Conservation (phyloP, 2,888 invertebrate genomes). For the Allolobophora icterica region DNA sequence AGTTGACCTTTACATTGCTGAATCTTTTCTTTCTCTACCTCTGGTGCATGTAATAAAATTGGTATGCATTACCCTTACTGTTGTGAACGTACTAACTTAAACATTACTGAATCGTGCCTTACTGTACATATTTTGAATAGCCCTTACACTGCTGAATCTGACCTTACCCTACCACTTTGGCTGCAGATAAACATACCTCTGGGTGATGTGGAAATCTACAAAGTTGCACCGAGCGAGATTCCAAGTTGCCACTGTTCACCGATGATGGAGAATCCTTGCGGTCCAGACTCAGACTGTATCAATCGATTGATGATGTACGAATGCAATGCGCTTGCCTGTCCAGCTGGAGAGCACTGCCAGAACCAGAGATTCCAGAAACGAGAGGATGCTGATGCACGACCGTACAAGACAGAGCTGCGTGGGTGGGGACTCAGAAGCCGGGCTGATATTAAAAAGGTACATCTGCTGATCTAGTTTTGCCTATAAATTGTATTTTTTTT, state of each 20-base stretch:
- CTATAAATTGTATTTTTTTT: not conserved
- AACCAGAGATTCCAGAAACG: conserved; percentile 87
- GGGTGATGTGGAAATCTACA: conserved; percentile 66
- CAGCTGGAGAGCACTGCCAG: conserved; percentile 76
- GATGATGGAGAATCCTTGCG: conserved; percentile 77
- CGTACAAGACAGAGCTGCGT: conserved; percentile 74
- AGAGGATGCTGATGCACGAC: conserved; percentile 74
- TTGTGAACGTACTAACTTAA: not conserved
- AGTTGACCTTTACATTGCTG: not conserved
- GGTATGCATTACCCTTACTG: not conserved
- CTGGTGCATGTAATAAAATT: not conserved
- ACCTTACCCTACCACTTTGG: not conserved
- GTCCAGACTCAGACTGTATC: conserved; percentile 81
- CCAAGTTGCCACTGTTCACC: conserved; percentile 80
- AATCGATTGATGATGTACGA: conserved; percentile 75
- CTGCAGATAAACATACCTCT: conserved; percentile 58
- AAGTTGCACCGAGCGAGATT: conserved; percentile 67
- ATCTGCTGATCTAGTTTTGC: not conserved
- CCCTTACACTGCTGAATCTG: not conserved
- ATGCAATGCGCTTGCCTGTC: conserved; percentile 71
- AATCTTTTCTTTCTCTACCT: not conserved
- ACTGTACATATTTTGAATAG: not conserved
- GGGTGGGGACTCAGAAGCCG: conserved; percentile 86
- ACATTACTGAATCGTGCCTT: not conserved
- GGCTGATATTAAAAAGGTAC: conserved; percentile 72